Conservation (phyloP, 1,140 invertebrate species). For the Nylanderia fulva region DNA sequence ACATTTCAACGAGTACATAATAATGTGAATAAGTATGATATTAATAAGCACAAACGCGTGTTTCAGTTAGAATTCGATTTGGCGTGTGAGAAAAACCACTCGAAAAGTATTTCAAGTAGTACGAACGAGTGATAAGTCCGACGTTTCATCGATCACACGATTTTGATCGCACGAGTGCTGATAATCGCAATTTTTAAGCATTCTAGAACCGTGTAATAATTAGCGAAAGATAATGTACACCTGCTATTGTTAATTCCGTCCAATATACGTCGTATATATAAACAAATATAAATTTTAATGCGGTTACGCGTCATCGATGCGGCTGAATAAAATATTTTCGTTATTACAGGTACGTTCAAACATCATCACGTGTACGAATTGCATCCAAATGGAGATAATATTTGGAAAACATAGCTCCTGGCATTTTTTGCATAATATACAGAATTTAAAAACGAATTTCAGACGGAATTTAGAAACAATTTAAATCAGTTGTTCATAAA, state of each 20-base stretch:
- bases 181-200: slow-evolving; percentile 5
- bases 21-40: neutral
- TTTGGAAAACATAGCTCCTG: no score
- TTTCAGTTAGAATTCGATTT: neutral
- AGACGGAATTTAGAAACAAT: neutral
- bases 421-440: slow-evolving; percentile 2
- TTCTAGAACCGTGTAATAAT: neutral
- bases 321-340: slow-evolving; percentile 22
- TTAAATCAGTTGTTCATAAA: neutral
- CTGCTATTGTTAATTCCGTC: neutral
- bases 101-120: neutral
- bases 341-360: neutral
- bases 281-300: neutral
- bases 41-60: neutral
- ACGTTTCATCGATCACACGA: neutral
- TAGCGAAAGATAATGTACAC: neutral
- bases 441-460: neutral
- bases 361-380: neutral
- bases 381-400: slow-evolving; percentile 13
- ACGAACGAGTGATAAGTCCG: neutral
- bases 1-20: neutral
- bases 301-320: neutral
- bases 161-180: neutral
- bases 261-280: neutral
- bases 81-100: neutral